Conservation (phyloP, 2,113 vertebrate genomes). For the Geococcyx californianus region DNA sequence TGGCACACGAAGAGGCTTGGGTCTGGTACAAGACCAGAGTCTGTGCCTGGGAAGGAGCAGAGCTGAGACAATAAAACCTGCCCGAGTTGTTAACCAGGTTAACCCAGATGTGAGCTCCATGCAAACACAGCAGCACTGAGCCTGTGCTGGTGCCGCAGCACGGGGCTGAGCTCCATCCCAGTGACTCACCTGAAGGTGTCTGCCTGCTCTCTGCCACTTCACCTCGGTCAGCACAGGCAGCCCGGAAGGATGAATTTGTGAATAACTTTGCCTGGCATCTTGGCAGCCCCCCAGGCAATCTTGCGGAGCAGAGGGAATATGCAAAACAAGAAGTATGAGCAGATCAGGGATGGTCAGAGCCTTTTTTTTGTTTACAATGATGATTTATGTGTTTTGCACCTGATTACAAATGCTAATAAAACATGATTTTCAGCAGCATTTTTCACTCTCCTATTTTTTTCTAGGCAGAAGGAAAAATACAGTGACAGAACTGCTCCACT, state of each 20-base stretch:
- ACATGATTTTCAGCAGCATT: background rate
- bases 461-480: background rate
- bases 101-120: background rate
- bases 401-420: background rate
- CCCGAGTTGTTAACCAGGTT: background rate
- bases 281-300: background rate
- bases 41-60: background rate
- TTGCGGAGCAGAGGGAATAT: background rate
- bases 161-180: accelerated
- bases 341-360: background rate
- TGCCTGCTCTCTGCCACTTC: background rate
- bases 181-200: accelerated
- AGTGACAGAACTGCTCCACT: background rate
- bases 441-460: background rate
- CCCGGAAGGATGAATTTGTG: background rate
- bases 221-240: background rate
- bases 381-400: constrained; percentile 16
- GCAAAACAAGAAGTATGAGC: background rate
- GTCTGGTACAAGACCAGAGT: background rate
- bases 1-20: background rate
- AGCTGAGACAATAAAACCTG: background rate
- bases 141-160: background rate
- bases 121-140: background rate
- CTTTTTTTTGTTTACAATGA: background rate
- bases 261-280: background rate